phyloP scores from a whole-genome alignment of 2,888 invertebrate genomes.

The Phyllotreta striolata region DNA sequence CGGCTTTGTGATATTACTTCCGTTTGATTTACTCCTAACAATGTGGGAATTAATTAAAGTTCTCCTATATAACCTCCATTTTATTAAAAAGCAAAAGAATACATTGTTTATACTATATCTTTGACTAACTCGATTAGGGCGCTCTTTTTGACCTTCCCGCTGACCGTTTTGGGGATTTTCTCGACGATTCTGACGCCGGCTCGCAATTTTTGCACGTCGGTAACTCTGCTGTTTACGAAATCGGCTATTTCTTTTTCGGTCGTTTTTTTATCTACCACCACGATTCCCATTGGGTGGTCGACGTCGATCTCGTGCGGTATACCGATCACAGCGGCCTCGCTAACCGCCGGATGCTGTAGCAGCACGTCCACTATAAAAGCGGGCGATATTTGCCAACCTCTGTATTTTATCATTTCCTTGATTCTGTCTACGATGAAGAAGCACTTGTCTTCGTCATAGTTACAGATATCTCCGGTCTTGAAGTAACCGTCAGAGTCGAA shows the following conservation, averaged over 20 bases:
- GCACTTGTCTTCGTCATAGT: conserved; percentile 61
- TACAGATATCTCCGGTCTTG: conserved; percentile 63
- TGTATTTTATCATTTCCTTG: conserved; percentile 63
- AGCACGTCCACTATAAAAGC: conserved; percentile 80
- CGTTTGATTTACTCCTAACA: conserved; percentile 30
- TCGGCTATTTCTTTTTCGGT: conserved; percentile 52
- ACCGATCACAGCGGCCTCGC: conserved; percentile 78
- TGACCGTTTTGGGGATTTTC: conserved; percentile 25
- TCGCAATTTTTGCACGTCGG: conserved; percentile 36
- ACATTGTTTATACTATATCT: not conserved
- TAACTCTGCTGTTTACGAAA: conserved; percentile 49
- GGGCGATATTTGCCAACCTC: conserved; percentile 69
- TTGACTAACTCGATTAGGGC: not conserved
- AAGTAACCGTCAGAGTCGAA: conserved; percentile 61
- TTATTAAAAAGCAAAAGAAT: conserved; percentile 1
- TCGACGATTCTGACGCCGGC: conserved; percentile 37
- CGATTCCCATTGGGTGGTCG: conserved; percentile 67
- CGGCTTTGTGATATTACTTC: conserved; percentile 31
- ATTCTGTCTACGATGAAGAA: conserved; percentile 61
- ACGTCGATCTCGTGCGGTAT: conserved; percentile 73
- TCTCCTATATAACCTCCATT: not conserved
- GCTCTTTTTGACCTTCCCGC: not conserved
- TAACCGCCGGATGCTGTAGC: conserved; percentile 73
- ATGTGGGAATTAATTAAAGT: conserved; percentile 30
- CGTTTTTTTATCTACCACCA: conserved; percentile 30